Base-by-base conservation (phyloP, 2,113 vertebrate species). In the Aleadryas rufinucha region DNA sequence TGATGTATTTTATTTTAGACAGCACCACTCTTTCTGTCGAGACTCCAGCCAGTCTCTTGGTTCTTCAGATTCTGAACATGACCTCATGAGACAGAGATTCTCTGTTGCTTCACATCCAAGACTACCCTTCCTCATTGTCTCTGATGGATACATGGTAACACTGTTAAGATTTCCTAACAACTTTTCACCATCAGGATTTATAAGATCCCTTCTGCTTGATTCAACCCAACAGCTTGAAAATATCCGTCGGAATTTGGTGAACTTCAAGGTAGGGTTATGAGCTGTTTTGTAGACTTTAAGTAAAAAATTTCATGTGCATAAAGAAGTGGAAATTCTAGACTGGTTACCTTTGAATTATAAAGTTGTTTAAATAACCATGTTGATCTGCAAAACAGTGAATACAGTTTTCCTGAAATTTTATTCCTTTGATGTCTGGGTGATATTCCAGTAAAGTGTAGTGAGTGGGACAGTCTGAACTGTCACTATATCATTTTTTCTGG, bases 91-190 rank as follows among this genome's bases (percentile, higher is more conserved):
- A 63, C 99, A 99, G 97, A 98, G 98, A 27, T 99, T 98, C 94
- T 99, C 99, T 35, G 95, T 99, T 89, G 98, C 98, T 71, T 98
- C 99, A 64, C 99, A 99, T 78, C 98, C 99, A 9, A 98, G 97
- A 30, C 97, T 99, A 24, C 98, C 98, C 27, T 99, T 98, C 97
- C 97, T 99, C 81, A 95, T 99, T 54, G 97, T 99, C 76, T 99
- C 99, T 50, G 99, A 99, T 89, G 99, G 99, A 30, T 99, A 99
- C 92, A 99, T 99, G 98, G 89, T 99, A 92, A 99, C 99, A 15
- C 97, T 99, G 12, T 98, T 99, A 74, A 98, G 97, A 54, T 97
- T 99, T 82, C 90, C 96, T 21, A 97, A 97, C 26, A 96, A 54
- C 41, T 86, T 98, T 44, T 98, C 98, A n/a, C 97, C 99, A 6